Evolutionary conservation across 2,797 vertebrate genomes (phyloP), one percentile per base, ranked within the genome.

Genomic region (Momotus momota): DNA sequence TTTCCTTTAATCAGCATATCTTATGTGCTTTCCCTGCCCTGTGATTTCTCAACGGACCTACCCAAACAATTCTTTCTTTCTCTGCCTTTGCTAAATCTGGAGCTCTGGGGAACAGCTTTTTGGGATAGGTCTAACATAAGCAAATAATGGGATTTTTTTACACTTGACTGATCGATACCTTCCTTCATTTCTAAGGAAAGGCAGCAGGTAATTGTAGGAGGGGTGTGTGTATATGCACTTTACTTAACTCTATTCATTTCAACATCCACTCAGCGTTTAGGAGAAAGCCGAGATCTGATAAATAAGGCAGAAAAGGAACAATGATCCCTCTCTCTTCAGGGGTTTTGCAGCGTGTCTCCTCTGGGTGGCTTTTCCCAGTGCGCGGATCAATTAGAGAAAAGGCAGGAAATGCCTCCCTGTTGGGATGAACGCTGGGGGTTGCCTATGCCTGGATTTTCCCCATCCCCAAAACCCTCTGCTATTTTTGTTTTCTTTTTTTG

Each of bases 321-420:
- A 64, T 29, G 79, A 78, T 2, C 54, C 55, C 54, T 83, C 90
- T 93, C 51, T 91, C 81, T 15, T 25, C 38, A 3, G 10, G 2
- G 20, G 3, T 11, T 71, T 66, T 72, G 41, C 4, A 65, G 72
- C 21, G 13, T 4, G n/a, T 27, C 41, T 49, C 31, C 72, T 87
- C 72, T 23, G 75, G 57, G 69, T 31, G 6, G 45, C 57, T 88
- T 71, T 87, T 69, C 57, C 41, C 52, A 86, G n/a, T 2, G 43
- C 25, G 4, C 2, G 6, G 3, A 31, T 79, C 29, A n/a, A 23
- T 31, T 16, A 15, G 48, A 55, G 78, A 46, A 35, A 62, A 25
- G 66, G 73, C 88, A 90, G 80, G 77, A 96, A 92, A 96, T 75
- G 43, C 70, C 57, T 92, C 65, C 41, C n/a, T 21, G 12, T 3